Conservation (phyloP, 2,113 vertebrate genomes). For the Pantherophis guttatus region DNA sequence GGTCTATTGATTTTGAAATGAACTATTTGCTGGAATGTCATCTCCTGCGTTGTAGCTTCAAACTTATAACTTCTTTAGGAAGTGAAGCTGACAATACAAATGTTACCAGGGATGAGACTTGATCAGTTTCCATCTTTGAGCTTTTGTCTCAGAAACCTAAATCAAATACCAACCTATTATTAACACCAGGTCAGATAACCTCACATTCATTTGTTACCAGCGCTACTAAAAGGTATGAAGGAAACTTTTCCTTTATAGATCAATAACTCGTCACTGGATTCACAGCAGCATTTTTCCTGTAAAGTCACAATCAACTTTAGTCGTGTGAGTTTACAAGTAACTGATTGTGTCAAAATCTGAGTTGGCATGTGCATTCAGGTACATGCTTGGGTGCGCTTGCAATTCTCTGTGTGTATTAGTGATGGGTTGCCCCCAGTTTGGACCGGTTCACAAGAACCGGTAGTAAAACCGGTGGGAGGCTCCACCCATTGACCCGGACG, state of each 20-base stretch:
- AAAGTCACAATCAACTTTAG: not conserved
- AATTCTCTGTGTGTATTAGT: not conserved
- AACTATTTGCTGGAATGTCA: slow-evolving; percentile 46
- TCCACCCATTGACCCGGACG: too few species aligned
- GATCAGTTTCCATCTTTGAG: slow-evolving; percentile 24
- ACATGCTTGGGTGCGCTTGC: not conserved
- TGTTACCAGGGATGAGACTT: slow-evolving; percentile 13
- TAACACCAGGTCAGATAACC: slow-evolving; percentile 33
- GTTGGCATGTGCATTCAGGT: not conserved
- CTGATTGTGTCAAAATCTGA: not conserved
- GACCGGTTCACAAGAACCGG: too few species aligned
- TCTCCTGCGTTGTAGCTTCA: slow-evolving; percentile 20
- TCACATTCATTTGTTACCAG: slow-evolving; percentile 31
- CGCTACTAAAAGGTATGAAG: slow-evolving; percentile 47
- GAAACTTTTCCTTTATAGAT: slow-evolving; percentile 48
- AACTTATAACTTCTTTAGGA: slow-evolving; percentile 36
- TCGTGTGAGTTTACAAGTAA: not conserved
- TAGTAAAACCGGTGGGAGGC: too few species aligned
- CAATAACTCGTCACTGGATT: slow-evolving; percentile 41
- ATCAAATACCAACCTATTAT: not conserved
- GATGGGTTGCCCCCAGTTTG: too few species aligned
- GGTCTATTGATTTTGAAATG: slow-evolving; percentile 21
- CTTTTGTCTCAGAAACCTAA: slow-evolving; percentile 35
- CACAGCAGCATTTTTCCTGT: slow-evolving; percentile 28
- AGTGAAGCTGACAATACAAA: slow-evolving; percentile 36